These are phyloP conservation scores for Chalcis sispes DNA, from an alignment of 2,888 invertebrate species.

Conservation along the genomic window DNA sequence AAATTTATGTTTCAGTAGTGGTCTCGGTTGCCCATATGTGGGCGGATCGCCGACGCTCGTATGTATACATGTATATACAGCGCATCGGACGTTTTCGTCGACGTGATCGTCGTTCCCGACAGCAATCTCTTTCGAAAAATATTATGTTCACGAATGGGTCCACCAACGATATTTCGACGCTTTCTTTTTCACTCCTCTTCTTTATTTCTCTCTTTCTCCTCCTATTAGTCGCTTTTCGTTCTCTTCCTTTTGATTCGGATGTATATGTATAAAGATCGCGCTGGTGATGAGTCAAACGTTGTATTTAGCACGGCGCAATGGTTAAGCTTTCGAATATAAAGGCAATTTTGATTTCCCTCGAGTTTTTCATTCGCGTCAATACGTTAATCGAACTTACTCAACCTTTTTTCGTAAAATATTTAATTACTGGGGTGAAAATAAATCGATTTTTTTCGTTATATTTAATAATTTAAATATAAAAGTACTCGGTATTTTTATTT, in stretches of 20 bases:
- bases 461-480: too few relatives aligned
- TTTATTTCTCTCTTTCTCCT: constrained; percentile 12
- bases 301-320: too few relatives aligned
- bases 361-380: too few relatives aligned
- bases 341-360: too few relatives aligned
- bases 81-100: neutral
- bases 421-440: too few relatives aligned
- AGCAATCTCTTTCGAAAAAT: constrained; percentile 52
- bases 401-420: too few relatives aligned
- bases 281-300: too few relatives aligned
- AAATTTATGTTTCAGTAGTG: constrained; percentile 53
- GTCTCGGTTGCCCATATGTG: constrained; percentile 50
- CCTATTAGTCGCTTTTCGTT: neutral
- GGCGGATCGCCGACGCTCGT: constrained; percentile 54
- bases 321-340: too few relatives aligned
- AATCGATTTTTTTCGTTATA: too few relatives aligned
- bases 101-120: constrained; percentile 43
- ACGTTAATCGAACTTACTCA: too few relatives aligned
- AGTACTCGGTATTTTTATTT: too few relatives aligned
- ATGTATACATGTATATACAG: neutral
- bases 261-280: too few relatives aligned
- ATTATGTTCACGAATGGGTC: constrained; percentile 47
- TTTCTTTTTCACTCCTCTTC: neutral
- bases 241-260: neutral
- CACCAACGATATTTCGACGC: constrained; percentile 18